phyloP scores from a whole-genome alignment of 2,888 invertebrate species.

The Tuberolachnus salignus region DNA sequence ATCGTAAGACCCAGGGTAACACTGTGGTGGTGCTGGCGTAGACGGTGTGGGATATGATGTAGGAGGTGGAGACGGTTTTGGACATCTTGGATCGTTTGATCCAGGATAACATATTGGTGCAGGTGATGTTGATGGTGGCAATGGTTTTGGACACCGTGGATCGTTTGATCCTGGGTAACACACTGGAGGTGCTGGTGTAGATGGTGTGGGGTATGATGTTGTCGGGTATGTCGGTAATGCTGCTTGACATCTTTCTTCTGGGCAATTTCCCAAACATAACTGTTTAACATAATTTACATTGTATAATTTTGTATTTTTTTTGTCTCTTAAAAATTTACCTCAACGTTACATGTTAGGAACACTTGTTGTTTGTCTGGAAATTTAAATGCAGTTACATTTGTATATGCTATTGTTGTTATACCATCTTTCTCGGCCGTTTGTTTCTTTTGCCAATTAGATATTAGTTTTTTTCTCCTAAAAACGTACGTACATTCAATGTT shows the following conservation, averaged over 20 bases:
- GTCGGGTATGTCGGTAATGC: conserved; percentile 3
- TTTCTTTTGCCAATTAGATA: conserved; percentile 71
- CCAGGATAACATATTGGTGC: conserved; percentile 64
- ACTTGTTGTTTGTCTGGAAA: conserved; percentile 77
- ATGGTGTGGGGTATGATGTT: conserved; percentile 59
- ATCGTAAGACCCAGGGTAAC: conserved; percentile 61
- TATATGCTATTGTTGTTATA: conserved; percentile 71
- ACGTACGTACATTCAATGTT: background rate
- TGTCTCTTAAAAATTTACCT: conserved; percentile 64
- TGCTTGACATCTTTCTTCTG: conserved; percentile 47
- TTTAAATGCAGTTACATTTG: conserved; percentile 74
- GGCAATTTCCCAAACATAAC: conserved; percentile 50
- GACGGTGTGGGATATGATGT: conserved; percentile 55
- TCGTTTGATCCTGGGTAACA: conserved; percentile 62
- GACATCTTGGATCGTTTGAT: conserved; percentile 58
- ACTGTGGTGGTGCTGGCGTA: conserved; percentile 58
- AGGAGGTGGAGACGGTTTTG: conserved; percentile 59
- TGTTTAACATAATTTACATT: background rate
- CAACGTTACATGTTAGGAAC: conserved; percentile 76
- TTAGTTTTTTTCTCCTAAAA: conserved; percentile 70
- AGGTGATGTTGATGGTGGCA: conserved; percentile 58
- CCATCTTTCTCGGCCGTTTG: conserved; percentile 68
- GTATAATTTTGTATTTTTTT: background rate
- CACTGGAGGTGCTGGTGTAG: conserved; percentile 55
- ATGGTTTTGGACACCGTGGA: conserved; percentile 61